Conservation (phyloP, 1,140 invertebrate genomes). For the Pachypsylla venusta region DNA sequence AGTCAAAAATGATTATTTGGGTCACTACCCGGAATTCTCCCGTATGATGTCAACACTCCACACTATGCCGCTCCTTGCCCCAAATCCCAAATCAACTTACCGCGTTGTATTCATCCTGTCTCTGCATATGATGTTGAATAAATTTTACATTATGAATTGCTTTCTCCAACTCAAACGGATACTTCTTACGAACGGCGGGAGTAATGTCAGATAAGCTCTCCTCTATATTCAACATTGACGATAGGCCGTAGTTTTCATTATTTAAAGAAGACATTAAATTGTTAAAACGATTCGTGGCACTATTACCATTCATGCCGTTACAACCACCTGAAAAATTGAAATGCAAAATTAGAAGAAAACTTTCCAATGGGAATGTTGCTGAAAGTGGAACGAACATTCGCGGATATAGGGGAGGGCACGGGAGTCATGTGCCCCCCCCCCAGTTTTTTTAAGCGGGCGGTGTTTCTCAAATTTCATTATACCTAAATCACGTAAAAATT, state of each 20-base stretch:
- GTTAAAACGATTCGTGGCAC: conserved; percentile 38
- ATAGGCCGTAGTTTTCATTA: conserved; percentile 37
- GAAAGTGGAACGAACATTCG: too few relatives aligned
- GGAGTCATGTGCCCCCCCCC: too few relatives aligned
- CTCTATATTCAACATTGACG: conserved; percentile 61
- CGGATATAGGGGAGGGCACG: too few relatives aligned
- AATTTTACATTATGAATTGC: conserved; percentile 91
- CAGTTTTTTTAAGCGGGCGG: too few relatives aligned
- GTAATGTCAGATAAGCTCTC: conserved; percentile 59
- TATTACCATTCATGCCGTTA: not conserved
- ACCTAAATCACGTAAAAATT: too few relatives aligned
- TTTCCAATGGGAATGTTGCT: not conserved
- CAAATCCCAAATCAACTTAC: too few relatives aligned
- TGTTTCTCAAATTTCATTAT: too few relatives aligned
- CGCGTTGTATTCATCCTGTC: conserved; percentile 85
- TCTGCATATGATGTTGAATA: conserved; percentile 83
- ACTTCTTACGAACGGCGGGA: conserved; percentile 55
- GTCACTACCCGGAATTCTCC: too few relatives aligned
- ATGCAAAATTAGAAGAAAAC: conserved; percentile 9
- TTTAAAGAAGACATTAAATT: conserved; percentile 49
- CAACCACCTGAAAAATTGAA: not conserved
- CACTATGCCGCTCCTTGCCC: too few relatives aligned
- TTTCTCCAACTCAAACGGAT: conserved; percentile 81
- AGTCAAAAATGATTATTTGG: too few relatives aligned
- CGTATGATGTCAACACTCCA: too few relatives aligned